phyloP scores from a whole-genome alignment of 2,797 vertebrate genomes.

The Mustela erminea region DNA sequence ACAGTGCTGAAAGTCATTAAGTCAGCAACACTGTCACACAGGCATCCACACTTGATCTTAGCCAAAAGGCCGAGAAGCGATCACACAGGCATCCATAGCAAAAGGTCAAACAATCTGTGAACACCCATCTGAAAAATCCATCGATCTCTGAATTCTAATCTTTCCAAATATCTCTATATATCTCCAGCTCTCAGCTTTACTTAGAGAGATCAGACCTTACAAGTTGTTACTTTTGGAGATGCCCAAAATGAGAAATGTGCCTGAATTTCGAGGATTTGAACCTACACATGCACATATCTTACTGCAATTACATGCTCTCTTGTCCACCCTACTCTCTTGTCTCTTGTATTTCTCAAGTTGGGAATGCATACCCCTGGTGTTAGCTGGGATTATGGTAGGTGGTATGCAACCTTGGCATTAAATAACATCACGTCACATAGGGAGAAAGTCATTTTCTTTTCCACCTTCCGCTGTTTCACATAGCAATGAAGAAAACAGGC shows the following conservation, averaged over 20 bases:
- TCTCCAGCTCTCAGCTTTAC: not conserved
- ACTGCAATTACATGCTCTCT: not conserved
- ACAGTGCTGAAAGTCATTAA: too few species aligned
- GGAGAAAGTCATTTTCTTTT: not conserved
- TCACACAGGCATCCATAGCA: not conserved
- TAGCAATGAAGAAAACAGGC: not conserved
- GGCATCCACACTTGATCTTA: too few species aligned
- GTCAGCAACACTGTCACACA: too few species aligned
- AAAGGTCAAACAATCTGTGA: not conserved
- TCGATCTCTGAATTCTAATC: not conserved
- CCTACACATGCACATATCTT: not conserved
- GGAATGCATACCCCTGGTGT: not conserved
- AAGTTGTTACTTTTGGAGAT: not conserved
- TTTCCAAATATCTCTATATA: not conserved
- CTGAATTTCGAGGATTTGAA: not conserved
- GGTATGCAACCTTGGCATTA: not conserved
- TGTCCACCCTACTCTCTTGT: fast-evolving
- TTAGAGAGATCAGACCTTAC: not conserved
- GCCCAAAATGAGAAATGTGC: not conserved
- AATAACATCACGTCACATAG: not conserved
- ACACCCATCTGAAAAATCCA: not conserved
- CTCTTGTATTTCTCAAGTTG: not conserved
- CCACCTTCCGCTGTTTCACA: not conserved
- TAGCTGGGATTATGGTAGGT: not conserved
- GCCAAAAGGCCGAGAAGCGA: too few species aligned